A percentile compares a stretch with the other conserved stretches of the same genome.
These are phyloP conservation scores for Mormyrus iriodes DNA, from an alignment of 2,113 vertebrate species.

Conservation along the genomic window DNA sequence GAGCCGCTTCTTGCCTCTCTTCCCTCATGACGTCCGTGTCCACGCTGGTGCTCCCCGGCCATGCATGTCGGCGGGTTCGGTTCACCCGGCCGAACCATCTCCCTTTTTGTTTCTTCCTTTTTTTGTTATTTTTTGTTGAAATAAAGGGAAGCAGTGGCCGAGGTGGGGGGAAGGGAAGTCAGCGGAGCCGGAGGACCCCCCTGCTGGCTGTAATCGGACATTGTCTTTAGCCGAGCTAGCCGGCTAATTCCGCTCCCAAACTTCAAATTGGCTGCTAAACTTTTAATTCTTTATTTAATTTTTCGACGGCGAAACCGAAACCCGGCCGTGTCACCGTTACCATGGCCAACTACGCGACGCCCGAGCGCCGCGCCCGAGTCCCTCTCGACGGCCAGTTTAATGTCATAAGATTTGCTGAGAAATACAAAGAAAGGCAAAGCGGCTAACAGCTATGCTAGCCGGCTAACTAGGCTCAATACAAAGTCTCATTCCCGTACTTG, in stretches of 20 bases:
- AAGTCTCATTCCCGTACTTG: neutral
- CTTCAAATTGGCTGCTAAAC: slow-evolving; percentile 51
- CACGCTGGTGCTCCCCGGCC: neutral
- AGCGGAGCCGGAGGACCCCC: slow-evolving; percentile 27
- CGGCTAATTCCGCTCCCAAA: slow-evolving; percentile 10
- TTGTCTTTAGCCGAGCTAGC: slow-evolving; percentile 26
- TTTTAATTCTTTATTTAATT: slow-evolving; percentile 23
- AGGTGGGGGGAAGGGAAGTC: slow-evolving; percentile 56
- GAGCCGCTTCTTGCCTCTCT: neutral
- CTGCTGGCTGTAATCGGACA: slow-evolving; percentile 52
- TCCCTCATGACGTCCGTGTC: neutral
- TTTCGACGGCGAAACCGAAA: neutral
- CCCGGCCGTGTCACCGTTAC: neutral
- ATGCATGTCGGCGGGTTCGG: too few relatives aligned
- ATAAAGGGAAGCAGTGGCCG: slow-evolving; percentile 34
- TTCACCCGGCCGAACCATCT: neutral
- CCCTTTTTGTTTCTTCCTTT: neutral
- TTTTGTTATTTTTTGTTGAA: neutral
- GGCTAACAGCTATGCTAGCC: neutral
- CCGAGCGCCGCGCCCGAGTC: neutral
- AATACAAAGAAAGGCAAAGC: neutral
- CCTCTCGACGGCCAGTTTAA: neutral
- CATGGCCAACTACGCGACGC: neutral
- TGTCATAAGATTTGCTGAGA: neutral
- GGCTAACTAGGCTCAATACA: neutral